Evolutionary conservation across 2,888 invertebrate genomes (phyloP).

Genomic region (Dorcus hopei): DNA sequence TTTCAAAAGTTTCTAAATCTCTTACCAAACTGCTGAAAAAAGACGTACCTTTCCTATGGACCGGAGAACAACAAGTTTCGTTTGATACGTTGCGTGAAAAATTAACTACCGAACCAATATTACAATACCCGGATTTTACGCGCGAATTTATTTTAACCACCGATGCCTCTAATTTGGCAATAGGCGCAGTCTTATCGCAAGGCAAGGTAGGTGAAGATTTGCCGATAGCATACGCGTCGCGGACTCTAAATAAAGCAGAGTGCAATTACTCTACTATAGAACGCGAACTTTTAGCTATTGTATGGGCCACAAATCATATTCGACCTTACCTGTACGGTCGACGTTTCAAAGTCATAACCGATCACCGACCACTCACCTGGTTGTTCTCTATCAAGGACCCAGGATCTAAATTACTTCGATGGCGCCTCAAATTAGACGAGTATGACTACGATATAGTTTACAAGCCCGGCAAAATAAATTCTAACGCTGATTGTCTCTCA

Average conservation of each 20-base stretch:
- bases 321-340: slow-evolving; percentile 41
- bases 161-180: slow-evolving; percentile 36
- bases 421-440: slow-evolving; percentile 35
- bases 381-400: slow-evolving; percentile 37
- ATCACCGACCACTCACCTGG: slow-evolving; percentile 40
- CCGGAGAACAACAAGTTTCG: no score
- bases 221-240: slow-evolving; percentile 39
- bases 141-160: slow-evolving; percentile 36
- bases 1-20: no score
- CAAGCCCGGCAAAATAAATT: slow-evolving; percentile 25
- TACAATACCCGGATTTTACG: slow-evolving; percentile 27
- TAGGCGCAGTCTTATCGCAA: slow-evolving; percentile 36
- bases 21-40: no score
- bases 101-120: slow-evolving; percentile 13
- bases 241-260: slow-evolving; percentile 37
- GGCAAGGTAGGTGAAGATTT: slow-evolving; percentile 29
- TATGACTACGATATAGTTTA: slow-evolving; percentile 37
- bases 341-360: slow-evolving; percentile 39
- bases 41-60: no score
- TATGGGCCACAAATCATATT: slow-evolving; percentile 40
- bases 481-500: background rate
- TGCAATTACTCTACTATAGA: slow-evolving; percentile 41
- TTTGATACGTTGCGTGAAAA: background rate
- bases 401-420: slow-evolving; percentile 31
- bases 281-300: slow-evolving; percentile 40